Evolutionary conservation across 2,888 invertebrate species (phyloP), one percentile per base, ranked within the genome.

Genomic region (Ormyrus pomaceus): DNA sequence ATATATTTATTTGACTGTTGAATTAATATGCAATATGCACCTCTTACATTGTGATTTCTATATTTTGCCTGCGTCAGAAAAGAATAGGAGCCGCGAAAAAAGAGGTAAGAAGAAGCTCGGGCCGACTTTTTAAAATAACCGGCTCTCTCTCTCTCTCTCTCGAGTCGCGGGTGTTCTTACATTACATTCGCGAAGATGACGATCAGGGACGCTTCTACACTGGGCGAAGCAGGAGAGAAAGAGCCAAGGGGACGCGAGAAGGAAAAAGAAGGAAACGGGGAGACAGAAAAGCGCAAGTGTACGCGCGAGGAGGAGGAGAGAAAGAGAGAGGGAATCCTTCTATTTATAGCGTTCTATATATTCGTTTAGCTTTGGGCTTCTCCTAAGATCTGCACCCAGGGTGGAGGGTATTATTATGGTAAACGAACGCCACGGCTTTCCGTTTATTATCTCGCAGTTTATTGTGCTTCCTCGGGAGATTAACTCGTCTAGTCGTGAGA

Each of bases 371-470:
- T 87, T 87, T 87, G 86, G 84, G 83, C 83, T 84, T 84, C 86
- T 83, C 85, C 86, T 82, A 83, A 85, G 85, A 85, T 85, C 84
- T 86, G 85, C 85, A 68, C 55, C 76, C 82, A 78, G 81, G 82
- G 82, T 82, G 84, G 87, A 88, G 86, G 86, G 86, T 87, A 89
- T 88, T 89, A 89, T 88, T 88, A 89, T 88, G 86, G 85, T 87
- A 86, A 88, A 87, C 86, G 85, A 85, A 87, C 86, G 84, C 19
- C 83, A 85, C 85, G 83, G 84, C 84, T 86, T 86, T 88, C 84
- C 86, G 88, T 89, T 88, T 89, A 90, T 89, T 90, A 88, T 88
- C 87, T 84, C 83, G 84, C 59, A 74, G 88, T 89, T 90, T 89
- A 89, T 90, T 89, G 87, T 89, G 86, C 87, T 88, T 87, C 85